Evolutionary conservation across 1,140 invertebrate genomes (phyloP).

Genomic region (Penaeus japonicus): DNA sequence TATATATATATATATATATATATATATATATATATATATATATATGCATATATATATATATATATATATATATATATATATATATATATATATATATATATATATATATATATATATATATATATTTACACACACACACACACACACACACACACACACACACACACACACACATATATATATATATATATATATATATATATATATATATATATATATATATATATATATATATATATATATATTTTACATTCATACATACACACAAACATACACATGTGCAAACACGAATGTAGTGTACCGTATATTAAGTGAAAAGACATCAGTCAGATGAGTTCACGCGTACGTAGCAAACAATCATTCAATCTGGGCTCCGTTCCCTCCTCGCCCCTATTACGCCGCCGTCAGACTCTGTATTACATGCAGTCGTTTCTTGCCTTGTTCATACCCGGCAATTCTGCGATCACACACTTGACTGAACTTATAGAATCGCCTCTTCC

Average conservation of each 20-base stretch:
- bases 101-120: neutral
- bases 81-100: neutral
- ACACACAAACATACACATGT: neutral
- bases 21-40: neutral
- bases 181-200: constrained; percentile 13
- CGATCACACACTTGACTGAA: too few relatives aligned
- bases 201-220: constrained; percentile 1
- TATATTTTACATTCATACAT: neutral
- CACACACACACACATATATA: constrained; percentile 13
- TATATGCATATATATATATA: neutral
- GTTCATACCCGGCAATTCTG: too few relatives aligned
- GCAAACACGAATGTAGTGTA: too few relatives aligned
- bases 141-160: too few relatives aligned
- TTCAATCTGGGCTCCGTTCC: too few relatives aligned
- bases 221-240: neutral
- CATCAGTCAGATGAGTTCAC: too few relatives aligned
- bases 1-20: neutral
- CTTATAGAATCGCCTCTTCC: too few relatives aligned
- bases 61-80: neutral
- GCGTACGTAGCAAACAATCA: too few relatives aligned
- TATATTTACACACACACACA: neutral
- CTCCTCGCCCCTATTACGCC: too few relatives aligned
- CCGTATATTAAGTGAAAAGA: too few relatives aligned
- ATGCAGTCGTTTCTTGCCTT: too few relatives aligned
- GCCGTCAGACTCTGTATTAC: too few relatives aligned